Evolutionary conservation across 2,797 vertebrate species (phyloP), one percentile per base, ranked within the genome.

Genomic region (Acrossocheilus wenchowensis): DNA sequence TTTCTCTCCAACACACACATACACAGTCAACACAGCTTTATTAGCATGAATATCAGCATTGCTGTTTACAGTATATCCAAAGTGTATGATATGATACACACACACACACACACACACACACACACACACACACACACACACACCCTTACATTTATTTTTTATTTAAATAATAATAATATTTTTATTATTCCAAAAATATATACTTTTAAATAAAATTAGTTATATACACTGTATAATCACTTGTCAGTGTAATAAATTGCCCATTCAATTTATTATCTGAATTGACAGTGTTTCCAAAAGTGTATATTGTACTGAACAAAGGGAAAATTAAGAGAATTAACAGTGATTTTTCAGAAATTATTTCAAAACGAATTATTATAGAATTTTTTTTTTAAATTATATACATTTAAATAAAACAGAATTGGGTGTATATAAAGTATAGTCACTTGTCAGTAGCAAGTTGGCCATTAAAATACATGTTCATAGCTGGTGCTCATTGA

Each of bases 1-100:
- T 71, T 34, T 81, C 75, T 92, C 50, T 92, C 78, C 26, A 1
- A 50, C 2, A 34, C 23, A 34, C 23, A 62, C 26, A 48, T 6
- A 19, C 15, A n/a, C 48, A 36, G 52, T 41, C 34, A 73, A 41
- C 30, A 69, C 4, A 72, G 34, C 23, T 81, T 81, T 45, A 48
- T 80, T 30, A 57, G 6, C 34, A 7, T 71, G 4, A 50, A 17
- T 34, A 30, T 6, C n/a, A 30, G 15, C 15, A 50, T 68, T 68
- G 64, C 30, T 2, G 34, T 79, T 64, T 64, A 19, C 15, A 64
- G 15, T 43, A 30, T 57, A 11, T 17, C 23, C 10, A 41, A 41
- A 71, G 68, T 17, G 15, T 66, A 41, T 41, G 36, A 39, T 39
- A 36, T 30, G 30, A 30, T 30, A 26, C 30, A 30, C 30, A 30